phyloP scores from a whole-genome alignment of 1,140 invertebrate species.

The Drosophila bocqueti region DNA sequence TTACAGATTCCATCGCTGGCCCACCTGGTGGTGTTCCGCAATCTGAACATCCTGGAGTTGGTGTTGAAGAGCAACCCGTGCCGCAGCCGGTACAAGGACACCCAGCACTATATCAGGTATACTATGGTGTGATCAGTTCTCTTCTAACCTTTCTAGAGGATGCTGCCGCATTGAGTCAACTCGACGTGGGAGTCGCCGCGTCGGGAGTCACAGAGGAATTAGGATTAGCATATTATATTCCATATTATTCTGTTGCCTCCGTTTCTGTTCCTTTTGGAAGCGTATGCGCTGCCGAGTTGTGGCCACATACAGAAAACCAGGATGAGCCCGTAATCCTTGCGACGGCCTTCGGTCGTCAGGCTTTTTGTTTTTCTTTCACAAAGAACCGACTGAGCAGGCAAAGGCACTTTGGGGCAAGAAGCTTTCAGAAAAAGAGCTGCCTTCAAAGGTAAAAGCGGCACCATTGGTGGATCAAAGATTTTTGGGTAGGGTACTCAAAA shows the following conservation, averaged over 20 bases:
- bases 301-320: constrained; percentile 2
- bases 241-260: constrained; percentile 45
- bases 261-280: constrained; percentile 11
- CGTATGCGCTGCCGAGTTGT: constrained; percentile 7
- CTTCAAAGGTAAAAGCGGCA: not conserved
- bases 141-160: constrained; percentile 23
- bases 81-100: constrained; percentile 91
- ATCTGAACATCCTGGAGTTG: constrained; percentile 90
- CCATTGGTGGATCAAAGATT: constrained; percentile 11
- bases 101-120: constrained; percentile 94
- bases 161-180: constrained; percentile 6
- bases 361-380: not conserved
- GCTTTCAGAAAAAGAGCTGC: not conserved
- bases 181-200: constrained; percentile 54
- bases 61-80: constrained; percentile 93
- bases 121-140: constrained; percentile 60
- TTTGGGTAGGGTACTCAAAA: constrained; percentile 17
- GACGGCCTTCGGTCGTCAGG: not conserved
- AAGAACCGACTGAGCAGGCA: constrained; percentile 35
- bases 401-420: constrained; percentile 33
- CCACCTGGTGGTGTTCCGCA: constrained; percentile 90
- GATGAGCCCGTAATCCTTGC: not conserved
- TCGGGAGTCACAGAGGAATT: constrained; percentile 40
- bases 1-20: constrained; percentile 89
- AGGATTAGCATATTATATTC: constrained; percentile 34